Percentiles rank a stretch among this genome's conserved stretches.
phyloP scores from a whole-genome alignment of 2,113 vertebrate genomes.

The Rhea pennata region DNA sequence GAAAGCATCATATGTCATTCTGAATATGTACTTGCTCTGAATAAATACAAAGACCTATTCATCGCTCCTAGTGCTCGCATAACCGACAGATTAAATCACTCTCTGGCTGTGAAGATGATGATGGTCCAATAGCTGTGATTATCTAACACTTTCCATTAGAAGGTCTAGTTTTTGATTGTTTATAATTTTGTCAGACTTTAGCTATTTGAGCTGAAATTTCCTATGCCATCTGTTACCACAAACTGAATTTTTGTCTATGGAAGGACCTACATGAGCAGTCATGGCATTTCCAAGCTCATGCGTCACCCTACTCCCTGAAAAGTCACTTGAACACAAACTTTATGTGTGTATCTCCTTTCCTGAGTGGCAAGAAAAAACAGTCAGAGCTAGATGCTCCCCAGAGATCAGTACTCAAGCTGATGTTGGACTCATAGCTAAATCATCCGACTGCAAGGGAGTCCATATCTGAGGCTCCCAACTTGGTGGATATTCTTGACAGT shows the following conservation, averaged over 20 bases:
- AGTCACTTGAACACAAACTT: neutral
- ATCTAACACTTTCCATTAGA: slow-evolving; percentile 34
- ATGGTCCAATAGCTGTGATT: slow-evolving; percentile 20
- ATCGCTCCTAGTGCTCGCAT: slow-evolving; percentile 27
- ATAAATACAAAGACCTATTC: slow-evolving; percentile 54
- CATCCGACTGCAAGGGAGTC: neutral
- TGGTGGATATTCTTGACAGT: neutral
- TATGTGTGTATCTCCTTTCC: neutral
- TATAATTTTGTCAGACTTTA: slow-evolving; percentile 26
- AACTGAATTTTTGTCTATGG: neutral
- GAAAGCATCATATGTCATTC: neutral
- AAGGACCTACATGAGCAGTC: neutral
- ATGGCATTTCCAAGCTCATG: neutral
- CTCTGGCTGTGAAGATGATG: slow-evolving; percentile 37
- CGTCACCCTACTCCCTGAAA: neutral
- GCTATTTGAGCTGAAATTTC: slow-evolving; percentile 40
- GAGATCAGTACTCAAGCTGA: neutral
- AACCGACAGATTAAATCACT: slow-evolving; percentile 59
- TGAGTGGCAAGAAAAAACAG: neutral
- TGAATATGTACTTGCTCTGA: neutral
- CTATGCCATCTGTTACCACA: neutral
- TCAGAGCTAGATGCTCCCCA: neutral
- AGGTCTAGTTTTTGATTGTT: neutral
- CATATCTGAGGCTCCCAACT: neutral
- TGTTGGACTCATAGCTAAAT: neutral